phyloP scores from a whole-genome alignment of 2,113 vertebrate species.

The Climacteris rufus region DNA sequence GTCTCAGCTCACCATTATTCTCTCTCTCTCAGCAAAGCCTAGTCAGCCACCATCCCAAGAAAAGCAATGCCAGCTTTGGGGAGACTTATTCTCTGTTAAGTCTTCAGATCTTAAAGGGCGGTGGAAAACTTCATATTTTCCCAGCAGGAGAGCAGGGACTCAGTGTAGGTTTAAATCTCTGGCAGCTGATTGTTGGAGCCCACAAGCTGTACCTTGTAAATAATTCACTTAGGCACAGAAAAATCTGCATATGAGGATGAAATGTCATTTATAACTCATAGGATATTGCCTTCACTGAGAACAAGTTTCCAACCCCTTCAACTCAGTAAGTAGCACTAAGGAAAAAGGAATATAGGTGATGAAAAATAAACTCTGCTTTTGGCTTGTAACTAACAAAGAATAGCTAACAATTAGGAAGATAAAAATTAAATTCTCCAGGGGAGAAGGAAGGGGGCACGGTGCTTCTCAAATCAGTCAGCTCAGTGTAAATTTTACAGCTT shows the following conservation, averaged over 20 bases:
- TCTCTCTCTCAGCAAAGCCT: neutral
- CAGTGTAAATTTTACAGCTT: neutral
- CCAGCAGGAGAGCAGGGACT: conserved; percentile 48
- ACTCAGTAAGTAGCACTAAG: conserved; percentile 56
- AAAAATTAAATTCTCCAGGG: neutral
- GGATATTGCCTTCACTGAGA: conserved; percentile 62
- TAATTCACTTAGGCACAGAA: conserved; percentile 74
- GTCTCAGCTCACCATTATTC: neutral
- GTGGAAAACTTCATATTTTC: conserved; percentile 52
- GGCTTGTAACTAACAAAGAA: neutral
- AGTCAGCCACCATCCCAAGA: conserved; percentile 13
- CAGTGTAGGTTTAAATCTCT: conserved; percentile 66
- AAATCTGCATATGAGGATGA: conserved; percentile 75
- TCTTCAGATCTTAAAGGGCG: conserved; percentile 47
- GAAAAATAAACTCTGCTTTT: conserved; percentile 28
- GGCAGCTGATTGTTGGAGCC: conserved; percentile 69
- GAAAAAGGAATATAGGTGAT: conserved; percentile 13
- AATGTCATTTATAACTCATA: conserved; percentile 75
- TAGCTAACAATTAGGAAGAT: neutral
- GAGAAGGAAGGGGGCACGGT: neutral
- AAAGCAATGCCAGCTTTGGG: neutral
- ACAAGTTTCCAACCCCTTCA: conserved; percentile 58
- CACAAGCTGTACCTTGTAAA: conserved; percentile 73
- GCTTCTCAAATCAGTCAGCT: neutral
- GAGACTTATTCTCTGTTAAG: conserved; percentile 13